These are phyloP conservation scores for Drosophila navojoa DNA, from an alignment of 1,140 invertebrate species.

Conservation along the genomic window DNA sequence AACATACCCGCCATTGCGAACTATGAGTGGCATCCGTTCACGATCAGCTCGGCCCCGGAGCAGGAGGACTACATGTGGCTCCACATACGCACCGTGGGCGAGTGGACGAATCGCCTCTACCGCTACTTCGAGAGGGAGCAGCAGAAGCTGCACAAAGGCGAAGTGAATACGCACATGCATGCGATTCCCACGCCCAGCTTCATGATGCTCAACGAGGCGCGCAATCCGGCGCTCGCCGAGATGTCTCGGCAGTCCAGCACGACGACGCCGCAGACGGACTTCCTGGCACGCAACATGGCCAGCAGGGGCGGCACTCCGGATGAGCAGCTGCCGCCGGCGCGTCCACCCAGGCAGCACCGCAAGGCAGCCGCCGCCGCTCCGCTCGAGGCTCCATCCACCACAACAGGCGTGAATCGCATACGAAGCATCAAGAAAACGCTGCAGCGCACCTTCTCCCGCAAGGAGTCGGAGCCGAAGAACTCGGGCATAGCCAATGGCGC, in stretches of 20 bases:
- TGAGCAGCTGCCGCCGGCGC: slow-evolving; percentile 52
- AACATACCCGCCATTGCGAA: slow-evolving; percentile 96
- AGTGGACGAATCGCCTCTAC: slow-evolving; percentile 97
- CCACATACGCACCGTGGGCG: slow-evolving; percentile 95
- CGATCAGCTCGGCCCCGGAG: slow-evolving; percentile 97
- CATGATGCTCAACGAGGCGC: slow-evolving; percentile 60
- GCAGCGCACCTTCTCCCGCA: slow-evolving; percentile 85
- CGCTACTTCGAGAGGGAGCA: slow-evolving; percentile 94
- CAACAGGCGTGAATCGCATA: slow-evolving; percentile 69
- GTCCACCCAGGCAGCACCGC: slow-evolving; percentile 79
- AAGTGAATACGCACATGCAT: slow-evolving; percentile 84
- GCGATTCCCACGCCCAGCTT: slow-evolving; percentile 72
- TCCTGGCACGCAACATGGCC: slow-evolving; percentile 71
- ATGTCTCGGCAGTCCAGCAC: slow-evolving; percentile 3
- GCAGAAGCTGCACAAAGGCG: slow-evolving; percentile 88
- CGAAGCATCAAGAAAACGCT: slow-evolving; percentile 85
- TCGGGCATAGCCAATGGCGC: slow-evolving; percentile 86
- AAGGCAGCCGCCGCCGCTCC: slow-evolving; percentile 34
- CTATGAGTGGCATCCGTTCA: slow-evolving; percentile 99
- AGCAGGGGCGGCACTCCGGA: slow-evolving; percentile 15
- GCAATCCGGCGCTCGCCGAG: slow-evolving; percentile 53
- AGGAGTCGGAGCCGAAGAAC: slow-evolving; percentile 83
- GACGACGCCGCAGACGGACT: slow-evolving; percentile 79
- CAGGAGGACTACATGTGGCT: slow-evolving; percentile 96
- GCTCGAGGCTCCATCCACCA: slow-evolving; percentile 1